Percentiles rank a stretch among this genome's conserved stretches.
Evolutionary conservation across 2,113 vertebrate genomes (phyloP).

Genomic region (Lepisosteus osseus): DNA sequence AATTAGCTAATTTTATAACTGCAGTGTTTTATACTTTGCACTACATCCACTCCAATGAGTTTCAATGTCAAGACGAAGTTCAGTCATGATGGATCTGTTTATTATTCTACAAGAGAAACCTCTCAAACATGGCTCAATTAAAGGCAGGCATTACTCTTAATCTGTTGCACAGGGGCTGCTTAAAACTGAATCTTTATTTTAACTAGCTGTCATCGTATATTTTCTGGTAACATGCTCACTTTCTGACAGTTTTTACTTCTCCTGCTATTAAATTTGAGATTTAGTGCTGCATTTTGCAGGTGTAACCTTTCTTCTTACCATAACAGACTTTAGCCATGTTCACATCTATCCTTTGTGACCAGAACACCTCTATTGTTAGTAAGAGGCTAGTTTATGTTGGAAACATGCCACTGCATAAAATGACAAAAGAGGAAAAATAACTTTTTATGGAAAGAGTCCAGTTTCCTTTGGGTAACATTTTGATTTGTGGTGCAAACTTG

Average conservation of each 20-base stretch:
- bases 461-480: too few species aligned
- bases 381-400: not conserved
- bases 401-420: not conserved
- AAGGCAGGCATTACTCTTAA: conserved; percentile 40
- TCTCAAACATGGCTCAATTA: conserved; percentile 40
- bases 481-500: too few species aligned
- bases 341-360: not conserved
- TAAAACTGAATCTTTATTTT: conserved; percentile 31
- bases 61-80: not conserved
- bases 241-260: conserved; percentile 7
- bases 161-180: conserved; percentile 43
- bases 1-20: too few species aligned
- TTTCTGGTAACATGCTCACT: conserved; percentile 1
- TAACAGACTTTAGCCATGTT: not conserved
- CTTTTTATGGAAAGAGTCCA: not conserved
- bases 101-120: conserved; percentile 41
- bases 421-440: conserved; percentile 1
- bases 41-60: not conserved
- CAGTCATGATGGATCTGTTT: conserved; percentile 25
- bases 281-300: conserved; percentile 32
- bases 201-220: conserved; percentile 16
- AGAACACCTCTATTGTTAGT: not conserved
- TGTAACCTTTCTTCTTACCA: conserved; percentile 4
- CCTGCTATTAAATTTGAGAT: conserved; percentile 32
- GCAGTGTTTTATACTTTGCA: not conserved